Evolutionary conservation across 2,797 vertebrate species (phyloP), one percentile per base, ranked within the genome.

Genomic region (Fundulus diaphanus): DNA sequence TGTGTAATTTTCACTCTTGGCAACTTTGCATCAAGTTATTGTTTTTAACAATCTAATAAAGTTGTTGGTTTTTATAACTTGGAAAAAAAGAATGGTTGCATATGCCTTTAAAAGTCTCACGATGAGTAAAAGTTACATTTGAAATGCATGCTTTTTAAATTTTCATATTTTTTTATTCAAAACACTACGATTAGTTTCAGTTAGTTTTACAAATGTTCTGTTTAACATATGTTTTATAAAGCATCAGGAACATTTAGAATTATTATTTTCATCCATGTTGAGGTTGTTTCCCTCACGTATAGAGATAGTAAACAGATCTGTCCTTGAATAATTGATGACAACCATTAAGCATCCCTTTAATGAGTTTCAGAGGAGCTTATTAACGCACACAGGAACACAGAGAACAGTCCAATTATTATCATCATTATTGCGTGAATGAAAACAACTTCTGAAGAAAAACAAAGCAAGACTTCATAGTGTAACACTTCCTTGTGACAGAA

Each of bases 251-350:
- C 56, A 56, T 33, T 8, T 7, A 29, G 16, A n/a, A n/a, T 72
- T 68, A 15, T 65, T 44, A 8, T 4, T n/a, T 27, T 48, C 29
- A 49, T 9, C n/a, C 27, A 66, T 18, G 48, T 24, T 46, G 12
- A 69, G 13, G 7, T 44, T 29, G 18, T 78, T 80, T 77, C 59
- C 24, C 22, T 59, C 27, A 0, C 57, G 20, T 75, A 63, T 15
- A 31, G 29, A 31, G 33, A 5, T n/a, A 56, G 59, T 63, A 42
- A 85, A 76, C 68, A 78, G 2, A 77, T 24, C 52, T 77, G 29
- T 51, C 65, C 78, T 69, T 90, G 33, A 89, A 90, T 91, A 85
- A 85, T 91, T 80, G 82, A 89, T 90, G 85, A 84, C 40, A 40
- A 31, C 37, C 29, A 67, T 71, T 78, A 84, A 74, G 8, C 22